phyloP scores from a whole-genome alignment of 1,140 invertebrate species.

The Tetraneura akinire region DNA sequence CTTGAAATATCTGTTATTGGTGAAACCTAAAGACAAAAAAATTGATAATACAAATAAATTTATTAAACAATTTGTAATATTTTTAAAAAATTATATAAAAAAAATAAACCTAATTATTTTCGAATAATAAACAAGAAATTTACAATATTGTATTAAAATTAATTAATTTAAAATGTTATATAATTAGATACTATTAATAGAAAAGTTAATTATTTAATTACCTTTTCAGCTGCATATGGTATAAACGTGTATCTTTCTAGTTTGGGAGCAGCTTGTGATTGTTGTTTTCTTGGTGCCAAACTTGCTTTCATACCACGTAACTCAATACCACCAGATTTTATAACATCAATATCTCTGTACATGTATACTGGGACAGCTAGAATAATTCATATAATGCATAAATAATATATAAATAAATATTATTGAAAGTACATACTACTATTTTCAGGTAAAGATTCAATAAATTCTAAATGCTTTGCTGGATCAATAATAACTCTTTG shows the following conservation, averaged over 20 bases:
- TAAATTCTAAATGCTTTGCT: conserved; percentile 63
- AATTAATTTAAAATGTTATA: no score
- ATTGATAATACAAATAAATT: background rate
- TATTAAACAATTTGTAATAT: no score
- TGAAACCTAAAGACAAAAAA: background rate
- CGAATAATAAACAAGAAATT: no score
- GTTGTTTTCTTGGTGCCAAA: conserved; percentile 79
- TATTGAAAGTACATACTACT: conserved; percentile 52
- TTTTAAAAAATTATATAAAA: no score
- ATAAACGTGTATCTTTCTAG: conserved; percentile 83
- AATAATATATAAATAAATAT: background rate
- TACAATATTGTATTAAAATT: no score
- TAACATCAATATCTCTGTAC: conserved; percentile 76
- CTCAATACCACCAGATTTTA: conserved; percentile 84
- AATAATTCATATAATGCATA: background rate
- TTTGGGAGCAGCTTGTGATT: conserved; percentile 73
- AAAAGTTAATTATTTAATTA: conserved; percentile 53
- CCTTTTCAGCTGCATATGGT: conserved; percentile 72
- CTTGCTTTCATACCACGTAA: conserved; percentile 88
- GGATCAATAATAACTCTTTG: conserved; percentile 83
- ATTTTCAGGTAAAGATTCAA: conserved; percentile 59
- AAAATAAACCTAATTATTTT: no score
- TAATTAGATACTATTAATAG: no score
- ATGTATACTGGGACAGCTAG: conserved; percentile 67
- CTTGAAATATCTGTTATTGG: conserved; percentile 57